Conservation (phyloP, 2,113 vertebrate species). For the Proteles cristata region DNA sequence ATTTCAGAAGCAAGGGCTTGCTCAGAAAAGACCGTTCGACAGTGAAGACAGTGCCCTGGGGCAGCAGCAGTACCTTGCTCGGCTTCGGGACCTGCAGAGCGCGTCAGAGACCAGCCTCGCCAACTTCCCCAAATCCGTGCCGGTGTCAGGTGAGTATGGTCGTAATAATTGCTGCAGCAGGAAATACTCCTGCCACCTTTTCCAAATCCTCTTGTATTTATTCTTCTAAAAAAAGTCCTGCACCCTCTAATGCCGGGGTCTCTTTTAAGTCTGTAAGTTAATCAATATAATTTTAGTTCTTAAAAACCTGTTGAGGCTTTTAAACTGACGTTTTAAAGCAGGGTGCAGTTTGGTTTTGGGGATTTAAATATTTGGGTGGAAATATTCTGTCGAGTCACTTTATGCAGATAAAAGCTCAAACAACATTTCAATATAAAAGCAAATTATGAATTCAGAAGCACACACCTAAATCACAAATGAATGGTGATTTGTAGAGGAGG, state of each 20-base stretch:
- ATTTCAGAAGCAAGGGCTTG: slow-evolving; percentile 98
- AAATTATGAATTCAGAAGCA: slow-evolving; percentile 1
- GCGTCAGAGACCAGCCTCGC: slow-evolving; percentile 94
- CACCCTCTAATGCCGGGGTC: not conserved
- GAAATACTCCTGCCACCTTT: not conserved
- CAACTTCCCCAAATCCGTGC: slow-evolving; percentile 92
- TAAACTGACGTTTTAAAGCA: not conserved
- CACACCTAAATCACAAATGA: not conserved
- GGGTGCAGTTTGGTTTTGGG: not conserved
- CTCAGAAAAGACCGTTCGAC: slow-evolving; percentile 95
- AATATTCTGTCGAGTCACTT: not conserved
- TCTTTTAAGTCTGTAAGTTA: not conserved
- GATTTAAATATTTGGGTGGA: not conserved
- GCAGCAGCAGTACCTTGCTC: slow-evolving; percentile 96
- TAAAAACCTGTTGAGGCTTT: not conserved
- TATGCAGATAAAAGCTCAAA: slow-evolving; percentile 17
- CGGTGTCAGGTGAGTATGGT: slow-evolving; percentile 87
- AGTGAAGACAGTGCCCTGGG: slow-evolving; percentile 91
- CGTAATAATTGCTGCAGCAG: not conserved
- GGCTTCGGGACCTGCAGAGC: slow-evolving; percentile 94
- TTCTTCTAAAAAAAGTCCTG: not conserved
- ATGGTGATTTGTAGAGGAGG: not conserved
- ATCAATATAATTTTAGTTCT: not conserved
- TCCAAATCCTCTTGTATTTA: not conserved
- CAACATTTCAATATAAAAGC: not conserved